These are phyloP conservation scores for Amblyornis subalaris DNA, from an alignment of 2,113 vertebrate species.

Conservation along the genomic window DNA sequence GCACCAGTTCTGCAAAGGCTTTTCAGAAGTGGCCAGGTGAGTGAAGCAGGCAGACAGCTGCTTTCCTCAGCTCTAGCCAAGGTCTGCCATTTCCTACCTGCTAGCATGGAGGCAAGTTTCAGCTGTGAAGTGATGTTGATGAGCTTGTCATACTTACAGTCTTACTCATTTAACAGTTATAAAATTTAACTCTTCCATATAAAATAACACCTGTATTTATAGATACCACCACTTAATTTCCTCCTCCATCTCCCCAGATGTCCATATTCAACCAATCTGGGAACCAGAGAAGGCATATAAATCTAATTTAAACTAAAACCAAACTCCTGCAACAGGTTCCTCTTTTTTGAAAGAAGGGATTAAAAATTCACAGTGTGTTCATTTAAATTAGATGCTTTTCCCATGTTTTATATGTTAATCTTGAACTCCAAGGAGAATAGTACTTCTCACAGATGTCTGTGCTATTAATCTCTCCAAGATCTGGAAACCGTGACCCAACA, in stretches of 20 bases:
- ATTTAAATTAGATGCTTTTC: neutral
- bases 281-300: neutral
- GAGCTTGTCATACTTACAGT: neutral
- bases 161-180: neutral
- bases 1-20: neutral
- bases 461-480: neutral
- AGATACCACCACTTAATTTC: neutral
- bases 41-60: rapidly evolving
- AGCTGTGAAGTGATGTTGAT: neutral
- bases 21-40: neutral
- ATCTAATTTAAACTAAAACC: neutral
- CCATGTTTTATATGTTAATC: neutral
- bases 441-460: neutral
- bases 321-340: neutral
- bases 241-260: neutral
- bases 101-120: neutral
- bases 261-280: neutral
- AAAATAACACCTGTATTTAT: neutral
- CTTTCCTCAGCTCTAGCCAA: neutral
- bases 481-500: neutral
- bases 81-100: neutral
- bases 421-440: neutral
- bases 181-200: neutral
- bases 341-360: neutral
- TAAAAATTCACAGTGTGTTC: neutral